These are phyloP conservation scores for Psococerastis gibbosa DNA, from an alignment of 2,888 invertebrate genomes.

Conservation along the genomic window DNA sequence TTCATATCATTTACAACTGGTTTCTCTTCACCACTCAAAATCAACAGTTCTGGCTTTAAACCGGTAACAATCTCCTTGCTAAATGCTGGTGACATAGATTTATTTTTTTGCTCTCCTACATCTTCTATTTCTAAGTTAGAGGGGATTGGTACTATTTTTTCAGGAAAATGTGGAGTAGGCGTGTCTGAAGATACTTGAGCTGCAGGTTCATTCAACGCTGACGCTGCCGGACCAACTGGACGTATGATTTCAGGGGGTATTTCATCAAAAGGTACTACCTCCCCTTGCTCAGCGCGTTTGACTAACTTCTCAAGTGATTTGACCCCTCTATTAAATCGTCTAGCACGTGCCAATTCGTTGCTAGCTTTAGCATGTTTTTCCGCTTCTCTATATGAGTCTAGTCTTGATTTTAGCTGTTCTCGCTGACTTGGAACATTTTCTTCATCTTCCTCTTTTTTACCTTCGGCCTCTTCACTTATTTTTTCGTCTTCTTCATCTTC, in stretches of 20 bases:
- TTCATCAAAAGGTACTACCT: neutral
- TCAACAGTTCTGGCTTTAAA: neutral
- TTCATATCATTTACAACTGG: neutral
- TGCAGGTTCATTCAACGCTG: neutral
- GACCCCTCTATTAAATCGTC: constrained; percentile 8
- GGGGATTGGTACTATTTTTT: neutral
- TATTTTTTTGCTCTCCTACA: neutral
- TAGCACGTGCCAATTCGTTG: neutral
- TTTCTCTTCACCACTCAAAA: neutral
- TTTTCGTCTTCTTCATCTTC: neutral
- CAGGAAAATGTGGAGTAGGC: neutral
- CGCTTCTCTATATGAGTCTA: neutral
- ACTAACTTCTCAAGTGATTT: constrained; percentile 5
- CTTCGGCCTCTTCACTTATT: neutral
- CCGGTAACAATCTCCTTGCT: neutral
- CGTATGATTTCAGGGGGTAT: constrained; percentile 1
- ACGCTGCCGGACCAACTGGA: neutral
- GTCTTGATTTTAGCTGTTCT: neutral
- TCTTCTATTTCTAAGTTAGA: neutral
- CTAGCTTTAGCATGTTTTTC: neutral
- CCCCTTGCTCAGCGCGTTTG: neutral
- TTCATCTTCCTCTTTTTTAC: neutral
- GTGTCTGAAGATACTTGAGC: neutral
- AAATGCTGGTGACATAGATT: neutral
- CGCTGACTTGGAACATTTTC: neutral